A percentile compares a stretch with the other conserved stretches of the same genome.
phyloP scores from a whole-genome alignment of 2,113 vertebrate genomes.

The Choloepus hoffmanni region DNA sequence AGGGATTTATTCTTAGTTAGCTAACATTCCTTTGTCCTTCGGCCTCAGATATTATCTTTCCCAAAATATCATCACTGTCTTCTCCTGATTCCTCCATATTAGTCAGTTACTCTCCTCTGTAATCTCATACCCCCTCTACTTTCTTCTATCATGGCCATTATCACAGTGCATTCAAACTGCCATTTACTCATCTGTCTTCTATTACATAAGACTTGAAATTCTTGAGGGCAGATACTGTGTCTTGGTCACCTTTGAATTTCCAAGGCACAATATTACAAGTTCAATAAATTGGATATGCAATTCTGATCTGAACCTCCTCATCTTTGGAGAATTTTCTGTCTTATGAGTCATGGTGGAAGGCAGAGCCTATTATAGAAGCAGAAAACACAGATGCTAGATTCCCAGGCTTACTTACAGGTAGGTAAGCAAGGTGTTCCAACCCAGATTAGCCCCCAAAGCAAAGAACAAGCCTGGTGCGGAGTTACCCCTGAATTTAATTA shows the following conservation, averaged over 20 bases:
- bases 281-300: not conserved
- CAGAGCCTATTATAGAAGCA: not conserved
- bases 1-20: not conserved
- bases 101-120: not conserved
- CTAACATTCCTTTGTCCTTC: slow-evolving; percentile 7
- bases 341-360: not conserved
- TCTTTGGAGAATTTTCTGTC: not conserved
- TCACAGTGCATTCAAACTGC: not conserved
- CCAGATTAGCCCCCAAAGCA: too few species aligned
- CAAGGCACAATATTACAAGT: not conserved
- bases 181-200: not conserved
- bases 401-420: not conserved
- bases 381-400: not conserved
- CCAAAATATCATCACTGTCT: slow-evolving; percentile 23
- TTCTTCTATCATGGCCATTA: not conserved
- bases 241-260: not conserved
- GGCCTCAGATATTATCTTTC: not conserved
- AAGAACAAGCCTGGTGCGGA: too few species aligned
- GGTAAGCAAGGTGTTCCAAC: not conserved
- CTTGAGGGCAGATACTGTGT: not conserved
- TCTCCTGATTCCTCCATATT: not conserved
- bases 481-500: too few species aligned
- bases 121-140: not conserved
- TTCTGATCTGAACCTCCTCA: slow-evolving; percentile 7
- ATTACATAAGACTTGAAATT: not conserved